Percentiles rank a stretch among this genome's conserved stretches.
These are phyloP conservation scores for Apotomis capreana DNA, from an alignment of 2,888 invertebrate genomes.

Conservation along the genomic window DNA sequence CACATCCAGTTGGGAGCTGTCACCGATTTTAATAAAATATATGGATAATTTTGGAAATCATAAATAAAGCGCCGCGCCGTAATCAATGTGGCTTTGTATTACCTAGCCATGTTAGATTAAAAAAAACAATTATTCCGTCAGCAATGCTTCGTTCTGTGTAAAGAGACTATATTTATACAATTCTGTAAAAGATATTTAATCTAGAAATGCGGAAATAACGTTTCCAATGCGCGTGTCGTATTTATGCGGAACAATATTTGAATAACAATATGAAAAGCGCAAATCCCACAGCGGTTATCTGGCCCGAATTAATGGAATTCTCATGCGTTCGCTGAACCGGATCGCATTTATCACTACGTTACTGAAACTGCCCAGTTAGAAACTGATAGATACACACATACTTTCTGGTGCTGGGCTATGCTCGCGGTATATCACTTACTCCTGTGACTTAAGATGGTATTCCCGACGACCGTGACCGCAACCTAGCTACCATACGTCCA, in stretches of 20 bases:
- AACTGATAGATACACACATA: background rate
- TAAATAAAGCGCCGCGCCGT: too few relatives aligned
- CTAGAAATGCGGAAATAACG: constrained; percentile 11
- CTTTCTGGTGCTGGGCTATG: too few relatives aligned
- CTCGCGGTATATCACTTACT: too few relatives aligned
- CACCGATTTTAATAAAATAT: too few relatives aligned
- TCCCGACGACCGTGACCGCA: too few relatives aligned
- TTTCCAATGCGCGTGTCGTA: background rate
- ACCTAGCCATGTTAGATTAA: background rate
- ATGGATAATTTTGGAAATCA: too few relatives aligned
- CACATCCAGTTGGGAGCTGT: too few relatives aligned
- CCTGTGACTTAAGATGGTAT: too few relatives aligned
- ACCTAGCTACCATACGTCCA: too few relatives aligned
- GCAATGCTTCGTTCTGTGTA: background rate
- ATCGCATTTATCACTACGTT: constrained; percentile 30
- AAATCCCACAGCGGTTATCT: constrained; percentile 29
- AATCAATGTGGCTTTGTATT: too few relatives aligned
- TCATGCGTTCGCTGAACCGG: constrained; percentile 23
- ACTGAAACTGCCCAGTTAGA: constrained; percentile 20
- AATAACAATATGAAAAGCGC: constrained; percentile 30
- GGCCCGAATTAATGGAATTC: constrained; percentile 34
- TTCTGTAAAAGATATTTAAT: background rate
- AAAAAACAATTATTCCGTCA: background rate
- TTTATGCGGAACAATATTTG: constrained; percentile 17
- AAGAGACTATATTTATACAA: background rate